Percentiles rank a stretch among this genome's conserved stretches.
Conservation (phyloP, 1,140 invertebrate species). For the Drosophila bipectinata region DNA sequence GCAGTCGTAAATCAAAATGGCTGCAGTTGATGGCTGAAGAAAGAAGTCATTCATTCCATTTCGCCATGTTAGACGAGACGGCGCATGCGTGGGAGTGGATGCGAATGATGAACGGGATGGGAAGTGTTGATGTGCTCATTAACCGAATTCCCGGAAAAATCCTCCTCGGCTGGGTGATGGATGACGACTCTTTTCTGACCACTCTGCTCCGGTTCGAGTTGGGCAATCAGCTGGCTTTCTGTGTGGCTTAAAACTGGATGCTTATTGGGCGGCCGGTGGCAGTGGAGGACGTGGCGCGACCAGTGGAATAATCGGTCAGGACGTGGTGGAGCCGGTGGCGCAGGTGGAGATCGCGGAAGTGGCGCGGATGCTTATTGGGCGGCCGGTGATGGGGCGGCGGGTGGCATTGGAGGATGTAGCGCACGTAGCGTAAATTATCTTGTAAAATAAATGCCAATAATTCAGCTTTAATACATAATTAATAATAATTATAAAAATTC, state of each 20-base stretch:
- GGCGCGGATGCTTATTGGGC: too few relatives aligned
- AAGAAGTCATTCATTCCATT: slow-evolving; percentile 74
- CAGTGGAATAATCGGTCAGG: too few relatives aligned
- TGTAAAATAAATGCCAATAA: too few relatives aligned
- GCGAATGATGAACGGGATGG: slow-evolving; percentile 17
- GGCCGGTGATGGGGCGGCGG: too few relatives aligned
- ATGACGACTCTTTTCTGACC: slow-evolving; percentile 17
- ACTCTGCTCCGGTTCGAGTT: background rate
- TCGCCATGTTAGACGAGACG: slow-evolving; percentile 53
- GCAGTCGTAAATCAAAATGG: slow-evolving; percentile 77
- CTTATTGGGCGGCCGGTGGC: too few relatives aligned
- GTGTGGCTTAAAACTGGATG: slow-evolving; percentile 68
- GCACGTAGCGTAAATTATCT: too few relatives aligned
- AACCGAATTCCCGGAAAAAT: slow-evolving; percentile 33
- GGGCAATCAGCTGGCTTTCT: slow-evolving; percentile 42
- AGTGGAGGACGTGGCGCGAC: too few relatives aligned
- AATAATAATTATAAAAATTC: too few relatives aligned
- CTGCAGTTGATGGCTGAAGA: slow-evolving; percentile 76
- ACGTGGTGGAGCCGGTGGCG: too few relatives aligned
- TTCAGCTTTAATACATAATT: too few relatives aligned
- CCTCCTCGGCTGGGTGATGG: slow-evolving; percentile 23
- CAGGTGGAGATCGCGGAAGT: too few relatives aligned
- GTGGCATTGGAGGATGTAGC: too few relatives aligned
- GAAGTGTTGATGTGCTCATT: slow-evolving; percentile 54
- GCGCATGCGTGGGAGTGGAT: slow-evolving; percentile 70